phyloP scores from a whole-genome alignment of 2,113 vertebrate genomes.

The Daphoenositta chrysoptera region DNA sequence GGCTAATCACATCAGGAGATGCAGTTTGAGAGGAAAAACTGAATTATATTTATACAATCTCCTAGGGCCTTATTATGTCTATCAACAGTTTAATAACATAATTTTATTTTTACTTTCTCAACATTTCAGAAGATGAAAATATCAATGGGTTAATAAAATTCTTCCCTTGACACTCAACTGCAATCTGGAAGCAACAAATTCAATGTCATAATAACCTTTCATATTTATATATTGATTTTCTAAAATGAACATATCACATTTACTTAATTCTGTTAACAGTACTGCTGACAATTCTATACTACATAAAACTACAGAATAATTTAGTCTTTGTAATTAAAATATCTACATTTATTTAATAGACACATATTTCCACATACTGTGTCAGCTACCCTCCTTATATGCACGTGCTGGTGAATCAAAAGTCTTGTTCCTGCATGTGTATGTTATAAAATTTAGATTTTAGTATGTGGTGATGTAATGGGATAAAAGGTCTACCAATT shows the following conservation, averaged over 20 bases:
- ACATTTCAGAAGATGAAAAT: neutral
- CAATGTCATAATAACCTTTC: neutral
- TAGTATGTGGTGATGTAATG: neutral
- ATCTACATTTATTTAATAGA: neutral
- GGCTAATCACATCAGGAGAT: constrained; percentile 36
- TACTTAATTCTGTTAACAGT: neutral
- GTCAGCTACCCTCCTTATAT: neutral
- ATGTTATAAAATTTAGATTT: neutral
- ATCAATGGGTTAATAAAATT: neutral
- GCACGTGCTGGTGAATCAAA: neutral
- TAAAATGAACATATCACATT: neutral
- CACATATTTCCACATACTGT: neutral
- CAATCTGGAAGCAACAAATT: neutral
- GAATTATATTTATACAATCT: neutral
- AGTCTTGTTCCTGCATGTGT: neutral
- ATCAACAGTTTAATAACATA: neutral
- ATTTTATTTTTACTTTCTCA: neutral
- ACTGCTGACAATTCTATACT: neutral
- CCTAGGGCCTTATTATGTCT: neutral
- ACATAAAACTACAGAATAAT: neutral
- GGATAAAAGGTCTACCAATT: neutral
- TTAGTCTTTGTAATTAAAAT: neutral
- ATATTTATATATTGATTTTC: neutral
- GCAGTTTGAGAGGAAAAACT: constrained; percentile 18
- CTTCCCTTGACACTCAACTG: neutral